These are phyloP conservation scores for Notospermus geniculatus DNA, from an alignment of 1,140 invertebrate species.

Conservation along the genomic window DNA sequence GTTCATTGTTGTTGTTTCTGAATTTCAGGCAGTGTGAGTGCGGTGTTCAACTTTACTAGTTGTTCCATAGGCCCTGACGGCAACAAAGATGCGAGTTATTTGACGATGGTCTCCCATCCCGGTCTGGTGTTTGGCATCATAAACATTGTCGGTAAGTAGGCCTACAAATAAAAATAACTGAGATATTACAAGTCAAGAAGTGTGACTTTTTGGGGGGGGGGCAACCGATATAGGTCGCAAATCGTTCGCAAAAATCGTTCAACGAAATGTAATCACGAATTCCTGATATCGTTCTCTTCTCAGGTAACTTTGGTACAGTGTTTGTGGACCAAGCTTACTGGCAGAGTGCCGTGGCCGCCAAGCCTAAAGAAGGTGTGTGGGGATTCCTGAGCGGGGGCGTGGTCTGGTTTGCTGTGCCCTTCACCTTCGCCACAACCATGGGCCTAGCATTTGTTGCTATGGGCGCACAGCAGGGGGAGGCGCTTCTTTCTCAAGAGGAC, in stretches of 20 bases:
- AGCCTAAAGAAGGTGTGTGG: conserved; percentile 51
- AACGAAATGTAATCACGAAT: no score
- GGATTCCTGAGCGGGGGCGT: conserved; percentile 55
- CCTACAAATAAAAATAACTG: no score
- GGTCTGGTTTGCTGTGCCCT: conserved; percentile 57
- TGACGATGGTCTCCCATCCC: conserved; percentile 35
- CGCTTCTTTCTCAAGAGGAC: conserved; percentile 34
- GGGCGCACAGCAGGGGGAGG: conserved; percentile 32
- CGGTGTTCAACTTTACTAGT: conserved; percentile 20
- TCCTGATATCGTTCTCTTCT: conserved; percentile 5
- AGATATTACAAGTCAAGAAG: no score
- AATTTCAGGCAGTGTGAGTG: conserved; percentile 20
- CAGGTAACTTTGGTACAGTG: conserved; percentile 56
- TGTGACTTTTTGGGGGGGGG: no score
- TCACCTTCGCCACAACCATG: conserved; percentile 54
- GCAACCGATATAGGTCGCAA: no score
- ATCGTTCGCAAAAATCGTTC: no score
- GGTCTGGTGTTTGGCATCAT: conserved; percentile 49
- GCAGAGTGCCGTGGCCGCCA: conserved; percentile 53
- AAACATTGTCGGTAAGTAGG: conserved; percentile 42
- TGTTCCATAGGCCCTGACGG: conserved; percentile 20
- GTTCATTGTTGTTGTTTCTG: not conserved
- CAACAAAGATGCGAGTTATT: conserved; percentile 33
- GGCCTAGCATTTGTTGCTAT: conserved; percentile 52
- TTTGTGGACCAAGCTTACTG: conserved; percentile 58